Conservation (phyloP, 1,140 invertebrate species). For the Zaprionus camerounensis region DNA sequence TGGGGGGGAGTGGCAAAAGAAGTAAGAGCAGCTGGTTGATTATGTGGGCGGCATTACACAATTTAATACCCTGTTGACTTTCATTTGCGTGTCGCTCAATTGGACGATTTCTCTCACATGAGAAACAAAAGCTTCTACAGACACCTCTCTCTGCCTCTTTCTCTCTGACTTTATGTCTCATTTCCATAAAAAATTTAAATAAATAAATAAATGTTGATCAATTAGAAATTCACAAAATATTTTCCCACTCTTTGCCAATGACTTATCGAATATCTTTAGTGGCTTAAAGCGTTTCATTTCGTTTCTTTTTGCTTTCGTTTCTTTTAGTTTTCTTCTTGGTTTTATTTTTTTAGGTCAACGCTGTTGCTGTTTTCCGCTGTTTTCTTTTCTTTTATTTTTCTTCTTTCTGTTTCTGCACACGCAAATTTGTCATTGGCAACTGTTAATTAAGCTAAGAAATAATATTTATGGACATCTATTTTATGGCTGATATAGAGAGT, state of each 20-base stretch:
- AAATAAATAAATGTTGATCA: conserved; percentile 4
- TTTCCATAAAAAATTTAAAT: background rate
- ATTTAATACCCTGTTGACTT: conserved; percentile 39
- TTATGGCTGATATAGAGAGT: conserved; percentile 15
- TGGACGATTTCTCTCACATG: conserved; percentile 40
- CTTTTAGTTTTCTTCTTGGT: conserved; percentile 8
- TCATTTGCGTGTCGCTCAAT: conserved; percentile 45
- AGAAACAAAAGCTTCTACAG: conserved; percentile 13
- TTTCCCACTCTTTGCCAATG: conserved; percentile 20
- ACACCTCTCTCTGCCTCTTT: background rate
- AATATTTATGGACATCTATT: background rate
- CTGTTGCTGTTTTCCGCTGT: conserved; percentile 22
- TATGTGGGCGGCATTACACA: conserved; percentile 48
- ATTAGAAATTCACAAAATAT: conserved; percentile 14
- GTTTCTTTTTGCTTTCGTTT: conserved; percentile 12
- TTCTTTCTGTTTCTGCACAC: conserved; percentile 25
- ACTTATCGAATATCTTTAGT: conserved; percentile 14
- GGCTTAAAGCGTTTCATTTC: conserved; percentile 2
- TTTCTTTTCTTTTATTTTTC: conserved; percentile 31
- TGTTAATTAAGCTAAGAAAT: conserved; percentile 25
- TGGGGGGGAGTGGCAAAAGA: background rate
- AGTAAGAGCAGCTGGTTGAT: conserved; percentile 13
- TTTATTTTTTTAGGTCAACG: conserved; percentile 39
- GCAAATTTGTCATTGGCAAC: conserved; percentile 56
- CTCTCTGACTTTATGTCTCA: conserved; percentile 4